Evolutionary conservation across 2,113 vertebrate species (phyloP).

Genomic region (Mormyrus lacerda): DNA sequence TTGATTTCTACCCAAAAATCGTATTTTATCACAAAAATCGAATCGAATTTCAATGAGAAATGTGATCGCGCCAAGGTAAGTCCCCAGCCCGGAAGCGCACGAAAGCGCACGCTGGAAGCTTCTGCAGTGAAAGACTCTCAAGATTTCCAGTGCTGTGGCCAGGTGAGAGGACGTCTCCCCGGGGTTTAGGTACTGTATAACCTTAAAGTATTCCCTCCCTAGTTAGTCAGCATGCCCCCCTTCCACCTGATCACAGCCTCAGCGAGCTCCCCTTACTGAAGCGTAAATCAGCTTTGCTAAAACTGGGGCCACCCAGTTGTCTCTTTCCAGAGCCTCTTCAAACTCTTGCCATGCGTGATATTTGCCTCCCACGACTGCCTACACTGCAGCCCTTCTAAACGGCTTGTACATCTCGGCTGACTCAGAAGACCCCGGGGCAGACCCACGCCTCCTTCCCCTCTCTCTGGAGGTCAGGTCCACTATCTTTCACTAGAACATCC

Average conservation of each 20-base stretch:
- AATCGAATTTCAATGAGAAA: no score
- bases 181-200: not conserved
- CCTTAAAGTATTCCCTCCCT: not conserved
- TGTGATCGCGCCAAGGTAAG: no score
- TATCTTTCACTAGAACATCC: not conserved
- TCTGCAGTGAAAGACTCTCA: no score
- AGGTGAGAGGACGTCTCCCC: no score
- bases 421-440: not conserved
- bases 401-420: not conserved
- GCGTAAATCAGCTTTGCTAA: no score
- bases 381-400: not conserved
- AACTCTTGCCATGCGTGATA: not conserved
- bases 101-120: no score
- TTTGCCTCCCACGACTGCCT: not conserved
- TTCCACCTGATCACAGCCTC: no score
- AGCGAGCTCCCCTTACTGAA: not conserved
- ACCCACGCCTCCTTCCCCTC: not conserved
- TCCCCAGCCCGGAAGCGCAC: no score
- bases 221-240: not conserved
- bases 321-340: no score
- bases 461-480: not conserved
- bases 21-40: no score
- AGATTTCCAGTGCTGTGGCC: no score
- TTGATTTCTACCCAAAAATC: no score
- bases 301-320: not conserved